These are phyloP conservation scores for Drosophila setifemur DNA, from an alignment of 1,140 invertebrate species.

Conservation along the genomic window DNA sequence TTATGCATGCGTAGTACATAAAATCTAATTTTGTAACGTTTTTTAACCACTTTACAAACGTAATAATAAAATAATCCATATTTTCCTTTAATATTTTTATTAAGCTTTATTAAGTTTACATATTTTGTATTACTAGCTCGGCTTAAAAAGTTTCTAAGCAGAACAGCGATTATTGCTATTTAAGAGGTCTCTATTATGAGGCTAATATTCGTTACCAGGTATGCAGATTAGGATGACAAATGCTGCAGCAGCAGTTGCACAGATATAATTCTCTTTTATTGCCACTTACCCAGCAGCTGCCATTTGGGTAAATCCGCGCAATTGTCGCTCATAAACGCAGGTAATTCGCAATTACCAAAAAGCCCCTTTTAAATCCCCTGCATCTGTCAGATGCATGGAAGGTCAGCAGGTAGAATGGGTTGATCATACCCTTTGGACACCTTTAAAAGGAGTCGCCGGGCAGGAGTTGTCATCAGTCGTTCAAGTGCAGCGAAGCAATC, in stretches of 20 bases:
- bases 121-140: too few species aligned
- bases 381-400: neutral
- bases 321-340: slow-evolving; percentile 3
- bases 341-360: slow-evolving; percentile 38
- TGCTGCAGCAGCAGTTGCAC: neutral
- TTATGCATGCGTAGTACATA: too few species aligned
- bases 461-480: slow-evolving; percentile 30
- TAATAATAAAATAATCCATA: too few species aligned
- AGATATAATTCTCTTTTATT: slow-evolving; percentile 1
- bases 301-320: slow-evolving; percentile 25
- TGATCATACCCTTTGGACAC: neutral
- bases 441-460: slow-evolving; percentile 28
- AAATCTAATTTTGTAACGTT: too few species aligned
- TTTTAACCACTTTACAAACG: too few species aligned
- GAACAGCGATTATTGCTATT: too few species aligned
- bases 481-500: neutral
- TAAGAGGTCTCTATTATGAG: neutral
- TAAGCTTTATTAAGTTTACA: too few species aligned
- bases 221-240: neutral
- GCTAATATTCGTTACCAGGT: neutral
- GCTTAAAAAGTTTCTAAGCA: neutral
- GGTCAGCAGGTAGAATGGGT: neutral
- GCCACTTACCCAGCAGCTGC: slow-evolving; percentile 17
- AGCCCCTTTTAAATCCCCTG: neutral
- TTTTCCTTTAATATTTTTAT: too few species aligned